These are phyloP conservation scores for Melanaphis sacchari DNA, from an alignment of 1,140 invertebrate genomes.

Conservation along the genomic window DNA sequence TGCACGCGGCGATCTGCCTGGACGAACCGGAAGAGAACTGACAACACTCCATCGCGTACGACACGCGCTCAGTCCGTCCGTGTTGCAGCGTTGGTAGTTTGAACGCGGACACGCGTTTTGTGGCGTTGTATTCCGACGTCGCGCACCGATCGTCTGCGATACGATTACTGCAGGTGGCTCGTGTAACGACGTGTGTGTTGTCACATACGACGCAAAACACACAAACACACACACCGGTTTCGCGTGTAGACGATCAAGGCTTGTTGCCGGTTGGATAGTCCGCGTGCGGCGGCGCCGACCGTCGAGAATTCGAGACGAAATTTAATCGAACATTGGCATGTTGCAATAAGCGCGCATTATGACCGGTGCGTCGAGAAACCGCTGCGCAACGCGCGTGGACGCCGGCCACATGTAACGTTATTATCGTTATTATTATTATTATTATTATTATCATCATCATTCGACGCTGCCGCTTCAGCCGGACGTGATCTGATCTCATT, in stretches of 20 bases:
- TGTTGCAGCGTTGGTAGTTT: no score
- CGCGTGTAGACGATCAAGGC: neutral
- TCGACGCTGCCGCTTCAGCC: neutral
- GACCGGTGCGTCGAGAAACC: neutral
- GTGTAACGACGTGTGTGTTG: no score
- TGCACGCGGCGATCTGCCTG: slow-evolving; percentile 6
- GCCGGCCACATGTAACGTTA: neutral
- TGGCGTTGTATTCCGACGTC: neutral
- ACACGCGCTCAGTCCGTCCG: neutral
- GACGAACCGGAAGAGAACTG: neutral
- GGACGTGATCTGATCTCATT: neutral
- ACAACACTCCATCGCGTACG: neutral
- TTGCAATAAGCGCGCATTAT: no score
- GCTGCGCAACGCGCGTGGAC: neutral
- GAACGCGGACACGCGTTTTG: neutral
- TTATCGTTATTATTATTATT: neutral
- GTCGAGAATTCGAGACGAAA: neutral
- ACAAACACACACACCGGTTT: no score
- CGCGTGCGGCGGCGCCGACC: no score
- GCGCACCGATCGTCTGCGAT: neutral
- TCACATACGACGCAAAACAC: no score
- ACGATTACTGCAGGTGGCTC: neutral
- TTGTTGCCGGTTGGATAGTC: no score
- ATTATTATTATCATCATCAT: neutral
- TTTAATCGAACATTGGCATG: no score